These are phyloP conservation scores for Palaemon carinicauda DNA, from an alignment of 1,140 invertebrate genomes.

Conservation along the genomic window DNA sequence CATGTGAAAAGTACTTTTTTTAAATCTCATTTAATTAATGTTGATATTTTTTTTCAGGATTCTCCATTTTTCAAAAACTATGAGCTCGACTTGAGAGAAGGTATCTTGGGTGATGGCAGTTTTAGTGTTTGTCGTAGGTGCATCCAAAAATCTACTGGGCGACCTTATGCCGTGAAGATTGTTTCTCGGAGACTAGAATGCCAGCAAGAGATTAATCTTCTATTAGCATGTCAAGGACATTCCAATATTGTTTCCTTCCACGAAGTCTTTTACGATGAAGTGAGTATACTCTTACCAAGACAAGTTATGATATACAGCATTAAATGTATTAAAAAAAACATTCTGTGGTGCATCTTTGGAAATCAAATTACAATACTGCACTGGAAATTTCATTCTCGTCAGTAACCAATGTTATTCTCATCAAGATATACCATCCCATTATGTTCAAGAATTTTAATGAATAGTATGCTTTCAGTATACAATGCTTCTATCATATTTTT, in stretches of 20 bases:
- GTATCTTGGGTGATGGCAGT: slow-evolving; percentile 84
- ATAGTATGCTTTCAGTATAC: too few relatives aligned
- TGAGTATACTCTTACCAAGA: slow-evolving; percentile 62
- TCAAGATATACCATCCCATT: too few relatives aligned
- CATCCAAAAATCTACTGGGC: slow-evolving; percentile 75
- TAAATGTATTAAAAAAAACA: too few relatives aligned
- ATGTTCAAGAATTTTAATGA: too few relatives aligned
- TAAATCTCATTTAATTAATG: slow-evolving; percentile 57
- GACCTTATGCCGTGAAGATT: slow-evolving; percentile 90
- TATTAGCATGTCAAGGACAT: slow-evolving; percentile 85
- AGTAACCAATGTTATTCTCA: too few relatives aligned
- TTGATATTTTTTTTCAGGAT: slow-evolving; percentile 71
- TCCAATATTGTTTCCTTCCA: slow-evolving; percentile 86
- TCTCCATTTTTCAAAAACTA: slow-evolving; percentile 88
- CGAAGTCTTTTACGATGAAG: slow-evolving; percentile 81
- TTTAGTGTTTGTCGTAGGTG: slow-evolving; percentile 89
- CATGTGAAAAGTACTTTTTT: too few relatives aligned
- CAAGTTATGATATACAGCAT: too few relatives aligned
- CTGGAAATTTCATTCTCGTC: too few relatives aligned
- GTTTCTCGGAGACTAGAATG: slow-evolving; percentile 81
- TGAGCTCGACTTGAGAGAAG: slow-evolving; percentile 75
- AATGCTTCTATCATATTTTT: background rate
- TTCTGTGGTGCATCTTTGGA: too few relatives aligned
- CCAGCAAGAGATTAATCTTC: slow-evolving; percentile 78
- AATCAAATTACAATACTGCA: too few relatives aligned